Conservation (phyloP, 2,797 vertebrate species). For the Coendou prehensilis region DNA sequence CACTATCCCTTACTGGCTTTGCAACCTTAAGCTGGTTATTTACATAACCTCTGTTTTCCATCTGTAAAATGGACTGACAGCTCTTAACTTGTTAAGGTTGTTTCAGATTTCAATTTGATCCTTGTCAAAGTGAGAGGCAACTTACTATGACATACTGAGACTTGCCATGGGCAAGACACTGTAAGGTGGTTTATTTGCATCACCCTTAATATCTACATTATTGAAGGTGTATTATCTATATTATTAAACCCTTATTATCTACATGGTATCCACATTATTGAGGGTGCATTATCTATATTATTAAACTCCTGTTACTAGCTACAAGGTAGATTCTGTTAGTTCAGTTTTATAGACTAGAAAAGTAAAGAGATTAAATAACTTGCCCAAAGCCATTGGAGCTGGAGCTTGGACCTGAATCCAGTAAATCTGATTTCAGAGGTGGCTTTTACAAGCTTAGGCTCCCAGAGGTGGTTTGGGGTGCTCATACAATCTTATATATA, state of each 20-base stretch:
- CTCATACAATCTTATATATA: neutral
- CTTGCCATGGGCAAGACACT: neutral
- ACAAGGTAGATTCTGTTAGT: conserved; percentile 40
- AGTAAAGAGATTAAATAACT: conserved; percentile 47
- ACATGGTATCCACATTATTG: neutral
- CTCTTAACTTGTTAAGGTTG: neutral
- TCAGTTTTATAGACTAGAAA: conserved; percentile 48
- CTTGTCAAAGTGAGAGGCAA: neutral
- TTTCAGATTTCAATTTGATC: conserved; percentile 58
- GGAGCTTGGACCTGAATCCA: conserved; percentile 1
- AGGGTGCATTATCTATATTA: neutral
- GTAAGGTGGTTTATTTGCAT: neutral
- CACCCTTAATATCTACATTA: conserved; percentile 9
- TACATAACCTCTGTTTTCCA: conserved; percentile 32
- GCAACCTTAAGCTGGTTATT: conserved; percentile 43
- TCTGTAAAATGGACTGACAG: conserved; percentile 61
- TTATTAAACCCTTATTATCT: conserved; percentile 1
- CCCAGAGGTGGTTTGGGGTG: neutral
- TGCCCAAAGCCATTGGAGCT: neutral
- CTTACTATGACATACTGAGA: neutral
- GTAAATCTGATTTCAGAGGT: conserved; percentile 60
- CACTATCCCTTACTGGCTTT: conserved; percentile 17
- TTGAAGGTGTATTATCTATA: neutral
- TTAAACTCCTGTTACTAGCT: conserved; percentile 16
- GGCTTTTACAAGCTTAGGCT: conserved; percentile 18